Evolutionary conservation across 2,888 invertebrate genomes (phyloP).

Genomic region (Maniola hyperantus): DNA sequence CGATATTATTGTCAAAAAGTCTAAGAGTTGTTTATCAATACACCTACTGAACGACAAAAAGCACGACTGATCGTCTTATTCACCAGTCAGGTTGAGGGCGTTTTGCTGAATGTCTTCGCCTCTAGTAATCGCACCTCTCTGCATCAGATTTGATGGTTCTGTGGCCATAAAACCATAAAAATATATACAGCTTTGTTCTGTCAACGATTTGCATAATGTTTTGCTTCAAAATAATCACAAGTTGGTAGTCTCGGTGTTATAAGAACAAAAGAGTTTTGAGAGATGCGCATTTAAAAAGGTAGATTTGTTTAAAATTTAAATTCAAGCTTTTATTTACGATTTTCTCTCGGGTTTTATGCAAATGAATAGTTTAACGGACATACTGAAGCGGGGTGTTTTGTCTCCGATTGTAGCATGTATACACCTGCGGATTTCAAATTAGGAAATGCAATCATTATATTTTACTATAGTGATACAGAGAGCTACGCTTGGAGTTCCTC

Average conservation of each 20-base stretch:
- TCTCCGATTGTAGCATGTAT: conserved; percentile 1
- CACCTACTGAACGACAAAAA: no score
- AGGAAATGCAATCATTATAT: background rate
- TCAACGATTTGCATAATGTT: conserved; percentile 56
- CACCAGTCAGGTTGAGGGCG: background rate
- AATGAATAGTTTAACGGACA: conserved; percentile 35
- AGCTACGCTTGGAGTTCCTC: no score
- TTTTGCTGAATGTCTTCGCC: background rate
- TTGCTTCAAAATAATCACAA: conserved; percentile 53
- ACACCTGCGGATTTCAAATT: conserved; percentile 13
- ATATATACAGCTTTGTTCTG: conserved; percentile 49
- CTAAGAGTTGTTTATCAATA: no score
- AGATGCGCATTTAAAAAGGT: conserved; percentile 40
- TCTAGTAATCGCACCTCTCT: background rate
- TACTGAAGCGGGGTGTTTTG: conserved; percentile 29
- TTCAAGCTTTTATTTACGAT: conserved; percentile 40
- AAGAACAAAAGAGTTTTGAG: conserved; percentile 42
- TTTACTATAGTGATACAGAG: no score
- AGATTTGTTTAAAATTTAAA: conserved; percentile 42
- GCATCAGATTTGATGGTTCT: no score
- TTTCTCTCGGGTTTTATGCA: conserved; percentile 34
- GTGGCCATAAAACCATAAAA: no score
- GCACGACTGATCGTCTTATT: background rate
- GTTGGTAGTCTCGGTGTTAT: conserved; percentile 50
- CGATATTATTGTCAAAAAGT: no score